phyloP scores from a whole-genome alignment of 30 jellyfish, hydroid and myxozoan genomes.

The Turritopsis dohrnii region DNA sequence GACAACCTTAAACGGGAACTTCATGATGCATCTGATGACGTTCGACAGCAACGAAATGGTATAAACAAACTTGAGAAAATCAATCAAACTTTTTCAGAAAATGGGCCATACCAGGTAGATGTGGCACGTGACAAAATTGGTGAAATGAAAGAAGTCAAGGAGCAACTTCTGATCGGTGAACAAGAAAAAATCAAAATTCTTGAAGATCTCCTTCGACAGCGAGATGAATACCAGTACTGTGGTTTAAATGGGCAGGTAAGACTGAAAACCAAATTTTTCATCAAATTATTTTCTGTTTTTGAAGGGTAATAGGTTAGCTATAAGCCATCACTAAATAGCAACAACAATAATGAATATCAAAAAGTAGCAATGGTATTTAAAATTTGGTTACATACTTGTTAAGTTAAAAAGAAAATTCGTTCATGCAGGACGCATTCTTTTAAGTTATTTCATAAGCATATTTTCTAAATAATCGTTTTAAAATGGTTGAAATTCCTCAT shows the following conservation, averaged over 20 bases:
- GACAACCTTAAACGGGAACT: constrained; percentile 63
- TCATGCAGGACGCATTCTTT: not conserved
- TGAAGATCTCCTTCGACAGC: constrained; percentile 47
- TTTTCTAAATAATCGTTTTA: not conserved
- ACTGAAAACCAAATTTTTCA: not conserved
- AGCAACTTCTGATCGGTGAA: constrained; percentile 79
- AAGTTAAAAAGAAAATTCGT: too few relatives aligned
- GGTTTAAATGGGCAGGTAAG: constrained; percentile 22
- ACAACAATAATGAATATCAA: not conserved
- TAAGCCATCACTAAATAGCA: not conserved
- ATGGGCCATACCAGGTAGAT: constrained; percentile 46
- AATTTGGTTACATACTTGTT: too few relatives aligned
- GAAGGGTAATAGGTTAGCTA: not conserved
- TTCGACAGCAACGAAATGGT: constrained; percentile 74
- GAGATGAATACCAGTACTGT: constrained; percentile 48
- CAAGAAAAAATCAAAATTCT: constrained; percentile 72
- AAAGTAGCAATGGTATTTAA: not conserved
- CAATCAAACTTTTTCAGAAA: constrained; percentile 36
- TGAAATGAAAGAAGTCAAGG: constrained; percentile 57
- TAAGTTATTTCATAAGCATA: not conserved
- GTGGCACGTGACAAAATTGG: constrained; percentile 60
- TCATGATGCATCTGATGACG: constrained; percentile 90
- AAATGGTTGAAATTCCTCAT: not conserved
- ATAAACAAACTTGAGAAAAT: constrained; percentile 70
- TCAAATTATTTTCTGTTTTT: not conserved